Evolutionary conservation across 2,888 invertebrate genomes (phyloP), one percentile per base, ranked within the genome.

Genomic region (Sinhomidia bicolor): DNA sequence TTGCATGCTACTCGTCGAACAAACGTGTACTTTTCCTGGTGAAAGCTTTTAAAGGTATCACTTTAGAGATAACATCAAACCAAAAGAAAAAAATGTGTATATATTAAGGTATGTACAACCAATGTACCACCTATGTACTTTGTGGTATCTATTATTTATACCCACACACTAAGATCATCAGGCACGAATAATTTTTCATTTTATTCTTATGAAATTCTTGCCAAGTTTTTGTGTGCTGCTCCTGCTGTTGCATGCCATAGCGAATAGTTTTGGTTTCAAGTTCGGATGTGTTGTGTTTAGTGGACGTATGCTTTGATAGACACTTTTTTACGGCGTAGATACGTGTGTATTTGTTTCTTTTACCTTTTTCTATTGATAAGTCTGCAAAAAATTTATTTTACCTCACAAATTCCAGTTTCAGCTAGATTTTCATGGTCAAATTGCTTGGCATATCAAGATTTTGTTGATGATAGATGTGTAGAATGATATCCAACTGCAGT

Each of bases 141-240:
- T n/a, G n/a, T n/a, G n/a, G n/a, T n/a, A n/a, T n/a, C n/a, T n/a
- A n/a, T n/a, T n/a, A n/a, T n/a, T n/a, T n/a, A n/a, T n/a, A n/a
- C n/a, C n/a, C n/a, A n/a, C n/a, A n/a, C n/a, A 54, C 17, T 54
- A 54, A 54, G 20, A 54, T 54, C 54, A 54, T 62, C 26, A 62
- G 14, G 62, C 62, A 62, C 26, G 44, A 44, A 44, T 44, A 44
- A 12, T 44, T 44, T 44, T 44, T 57, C 17, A 57, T n/a, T 57
- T 23, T 57, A 57, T 20, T 57, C 57, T 57, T 57, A 57, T 57
- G 57, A 57, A 23, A 57, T 57, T 23, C 57, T 57, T 23, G 57
- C 17, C 6, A 17, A 57, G 57, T 17, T 17, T 57, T n/a, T n/a
- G n/a, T n/a, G n/a, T n/a, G n/a, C n/a, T n/a, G n/a, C n/a, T n/a